Evolutionary conservation across 2,888 invertebrate species (phyloP).

Genomic region (Pocota personata): DNA sequence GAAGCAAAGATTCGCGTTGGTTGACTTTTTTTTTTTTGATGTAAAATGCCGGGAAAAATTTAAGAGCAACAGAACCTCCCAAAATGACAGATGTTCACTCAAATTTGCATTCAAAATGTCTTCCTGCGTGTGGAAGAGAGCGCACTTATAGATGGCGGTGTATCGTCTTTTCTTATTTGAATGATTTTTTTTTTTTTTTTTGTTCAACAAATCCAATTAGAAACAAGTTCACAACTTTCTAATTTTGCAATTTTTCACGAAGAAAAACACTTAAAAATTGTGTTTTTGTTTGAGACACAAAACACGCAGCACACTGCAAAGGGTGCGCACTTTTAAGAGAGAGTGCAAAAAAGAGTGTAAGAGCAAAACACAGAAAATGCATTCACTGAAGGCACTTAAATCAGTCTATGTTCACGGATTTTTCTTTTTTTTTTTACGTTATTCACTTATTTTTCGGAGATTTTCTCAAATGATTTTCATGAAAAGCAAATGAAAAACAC

Average conservation of each 20-base stretch:
- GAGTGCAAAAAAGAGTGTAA: conserved; percentile 32
- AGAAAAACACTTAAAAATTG: conserved; percentile 23
- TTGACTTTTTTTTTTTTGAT: conserved; percentile 4
- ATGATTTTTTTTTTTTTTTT: too few species aligned
- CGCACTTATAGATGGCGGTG: conserved; percentile 1
- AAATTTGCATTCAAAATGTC: conserved; percentile 69
- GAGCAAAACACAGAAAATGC: conserved; percentile 72
- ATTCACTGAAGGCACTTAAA: conserved; percentile 76
- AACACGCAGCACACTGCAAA: conserved; percentile 13
- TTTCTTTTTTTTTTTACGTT: conserved; percentile 10
- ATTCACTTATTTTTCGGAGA: conserved; percentile 12
- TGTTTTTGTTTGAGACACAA: not conserved
- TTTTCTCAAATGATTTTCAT: not conserved
- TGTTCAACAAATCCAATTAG: conserved; percentile 44
- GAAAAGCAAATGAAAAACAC: conserved; percentile 4
- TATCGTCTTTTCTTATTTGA: conserved; percentile 2
- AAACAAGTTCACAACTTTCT: conserved; percentile 31
- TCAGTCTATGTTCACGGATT: conserved; percentile 75
- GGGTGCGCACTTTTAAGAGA: conserved; percentile 26
- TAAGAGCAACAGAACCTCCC: conserved; percentile 41
- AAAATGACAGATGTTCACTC: conserved; percentile 47
- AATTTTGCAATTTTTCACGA: conserved; percentile 32
- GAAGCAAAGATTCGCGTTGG: conserved; percentile 6
- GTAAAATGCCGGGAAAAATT: conserved; percentile 54
- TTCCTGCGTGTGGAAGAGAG: conserved; percentile 18